Evolutionary conservation across 2,113 vertebrate species (phyloP), one percentile per base, ranked within the genome.

Genomic region (Ceyx margarethae): DNA sequence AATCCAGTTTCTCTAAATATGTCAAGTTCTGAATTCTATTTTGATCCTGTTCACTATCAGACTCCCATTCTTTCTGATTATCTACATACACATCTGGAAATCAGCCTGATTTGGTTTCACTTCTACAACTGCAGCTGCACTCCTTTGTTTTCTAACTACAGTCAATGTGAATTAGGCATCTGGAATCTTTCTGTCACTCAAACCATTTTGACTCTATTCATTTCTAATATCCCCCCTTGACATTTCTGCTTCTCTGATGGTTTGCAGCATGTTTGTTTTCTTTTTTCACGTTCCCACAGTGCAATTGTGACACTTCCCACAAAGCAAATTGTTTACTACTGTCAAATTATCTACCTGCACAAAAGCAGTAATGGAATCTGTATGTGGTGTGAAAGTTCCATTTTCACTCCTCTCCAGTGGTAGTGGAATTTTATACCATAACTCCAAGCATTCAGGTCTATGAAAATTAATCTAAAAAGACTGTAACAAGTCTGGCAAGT

Each of bases 271-370:
- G 37, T 74, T 75, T 84, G 67, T 87, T 95, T 91, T 77, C 48
- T 86, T 94, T 50, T 95, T 91, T 78, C 74, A 91, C 48, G 66
- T 74, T 85, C 83, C 76, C 87, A 92, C 60, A 54, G 25, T 68
- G 81, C 57, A 94, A 65, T 48, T 88, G 74, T 75, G 91, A 92
- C 89, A 72, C 82, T 90, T 94, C 94, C 51, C 76, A 85, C 57
- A 66, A 96, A 96, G 64, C 57, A 89, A 79, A 92, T n/a, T 78
- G 87, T 66, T 91, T 93, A 90, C 76, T 87, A 78, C 20, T 74
- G 85, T 58, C 74, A 96, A 93, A 96, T 79, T 73, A 94, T 91
- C 93, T 68, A 81, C 80, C 58, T 91, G 71, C 84, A 79, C 58
- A 91, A 94, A 93, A 89, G 82, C 86, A 94, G 71, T 62, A 91